Evolutionary conservation across 2,797 vertebrate genomes (phyloP), one percentile per base, ranked within the genome.

Genomic region (Sphenopsis melanotis): DNA sequence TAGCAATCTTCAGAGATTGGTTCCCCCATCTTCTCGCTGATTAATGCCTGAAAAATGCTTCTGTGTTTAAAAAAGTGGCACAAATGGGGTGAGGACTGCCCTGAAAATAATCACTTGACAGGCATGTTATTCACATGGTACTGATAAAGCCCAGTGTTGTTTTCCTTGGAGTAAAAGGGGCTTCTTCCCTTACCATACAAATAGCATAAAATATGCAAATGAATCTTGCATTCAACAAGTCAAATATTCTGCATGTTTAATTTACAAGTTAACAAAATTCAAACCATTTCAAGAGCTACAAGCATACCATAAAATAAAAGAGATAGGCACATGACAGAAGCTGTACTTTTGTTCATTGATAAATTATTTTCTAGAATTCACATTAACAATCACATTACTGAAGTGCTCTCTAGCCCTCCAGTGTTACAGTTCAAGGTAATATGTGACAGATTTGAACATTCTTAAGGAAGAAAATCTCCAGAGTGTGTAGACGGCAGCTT

Each of bases 321-420:
- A 36, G 46, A 46, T 5, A 66, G 76, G 75, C 70, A 83, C 72
- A 59, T 83, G 70, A 78, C 66, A 95, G 84, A 96, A 96, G 89
- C 30, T 44, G 36, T 80, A 42, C 36, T 77, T 81, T 72, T 91
- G 68, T 47, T 96, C 69, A 91, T 69, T 97, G 90, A 96, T 93
- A 93, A 94, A 95, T 96, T 91, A 96, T 94, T 95, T 97, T 96
- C 91, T 90, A 83, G 65, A 97, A 97, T 95, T 90, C 83, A 83
- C 78, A 82, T 97, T 97, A 96, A 81, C 56, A 94, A 84, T 37
- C 17, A 56, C 50, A 96, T 96, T 95, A 97, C 53, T 89, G 66
- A 98, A 96, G 63, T 85, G 66, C 93, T 94, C 90, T 37, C 30
- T 80, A 91, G 68, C 36, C 89, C 93, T 97, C 76, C 91, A 81